These are phyloP conservation scores for Noctuana brunneofusca DNA, from an alignment of 2,888 invertebrate genomes.

Conservation along the genomic window DNA sequence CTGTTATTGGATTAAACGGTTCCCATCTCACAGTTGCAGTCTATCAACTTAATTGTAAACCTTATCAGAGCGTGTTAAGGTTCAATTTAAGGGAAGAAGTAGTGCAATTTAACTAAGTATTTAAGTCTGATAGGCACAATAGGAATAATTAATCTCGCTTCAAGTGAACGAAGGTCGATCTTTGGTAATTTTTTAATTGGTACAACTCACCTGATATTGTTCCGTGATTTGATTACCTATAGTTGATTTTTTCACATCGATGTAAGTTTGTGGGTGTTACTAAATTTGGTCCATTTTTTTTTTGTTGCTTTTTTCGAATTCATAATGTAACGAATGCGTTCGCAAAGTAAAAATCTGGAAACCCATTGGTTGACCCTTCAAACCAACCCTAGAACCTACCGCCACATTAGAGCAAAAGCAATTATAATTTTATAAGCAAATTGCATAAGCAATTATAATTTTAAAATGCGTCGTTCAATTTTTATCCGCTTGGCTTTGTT, in stretches of 20 bases:
- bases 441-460: too few species aligned
- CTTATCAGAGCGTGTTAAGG: constrained; percentile 6
- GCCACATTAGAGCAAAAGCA: too few species aligned
- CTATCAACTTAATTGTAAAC: constrained; percentile 43
- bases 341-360: too few species aligned
- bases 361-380: too few species aligned
- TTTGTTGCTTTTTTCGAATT: too few species aligned
- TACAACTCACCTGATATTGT: constrained; percentile 43
- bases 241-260: not conserved
- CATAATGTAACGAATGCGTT: too few species aligned
- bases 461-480: too few species aligned
- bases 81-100: not conserved
- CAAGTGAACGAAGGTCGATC: constrained; percentile 53
- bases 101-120: not conserved
- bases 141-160: constrained; percentile 66
- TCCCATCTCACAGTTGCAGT: not conserved
- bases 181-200: constrained; percentile 63
- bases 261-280: too few species aligned
- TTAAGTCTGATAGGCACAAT: constrained; percentile 55
- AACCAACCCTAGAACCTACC: too few species aligned
- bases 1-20: constrained; percentile 53
- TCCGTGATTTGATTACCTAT: not conserved
- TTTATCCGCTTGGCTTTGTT: too few species aligned
- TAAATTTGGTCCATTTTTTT: too few species aligned
- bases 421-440: too few species aligned